phyloP scores from a whole-genome alignment of 2,113 vertebrate genomes.

The Bothrops jararaca region DNA sequence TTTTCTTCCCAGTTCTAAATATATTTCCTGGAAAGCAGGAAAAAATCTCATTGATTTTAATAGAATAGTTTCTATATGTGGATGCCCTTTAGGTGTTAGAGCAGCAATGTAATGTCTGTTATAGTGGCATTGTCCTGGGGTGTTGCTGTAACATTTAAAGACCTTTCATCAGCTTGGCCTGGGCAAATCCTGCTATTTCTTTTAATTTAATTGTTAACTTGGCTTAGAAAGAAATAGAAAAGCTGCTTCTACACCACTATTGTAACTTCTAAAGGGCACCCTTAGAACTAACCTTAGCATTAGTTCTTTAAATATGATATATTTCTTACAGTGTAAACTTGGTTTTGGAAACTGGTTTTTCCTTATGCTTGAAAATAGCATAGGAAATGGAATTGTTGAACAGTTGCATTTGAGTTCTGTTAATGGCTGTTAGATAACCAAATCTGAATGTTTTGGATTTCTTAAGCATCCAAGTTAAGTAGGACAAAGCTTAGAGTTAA shows the following conservation, averaged over 20 bases:
- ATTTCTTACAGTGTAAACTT: neutral
- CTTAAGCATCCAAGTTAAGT: neutral
- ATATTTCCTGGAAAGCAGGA: neutral
- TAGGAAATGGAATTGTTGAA: neutral
- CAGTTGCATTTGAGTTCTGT: neutral
- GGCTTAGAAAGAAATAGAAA: neutral
- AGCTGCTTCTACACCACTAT: neutral
- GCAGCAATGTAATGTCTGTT: neutral
- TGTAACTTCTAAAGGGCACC: neutral
- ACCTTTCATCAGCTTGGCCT: neutral
- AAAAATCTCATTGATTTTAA: neutral
- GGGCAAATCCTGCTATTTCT: neutral
- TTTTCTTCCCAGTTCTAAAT: neutral
- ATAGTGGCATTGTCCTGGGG: neutral
- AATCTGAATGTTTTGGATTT: constrained; percentile 1
- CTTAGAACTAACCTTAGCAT: neutral
- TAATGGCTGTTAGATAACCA: neutral
- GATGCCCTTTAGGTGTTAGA: neutral
- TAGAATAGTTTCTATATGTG: neutral
- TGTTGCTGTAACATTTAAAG: neutral
- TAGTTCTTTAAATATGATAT: neutral
- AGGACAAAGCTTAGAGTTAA: neutral
- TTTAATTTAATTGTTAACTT: neutral
- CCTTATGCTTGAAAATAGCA: neutral
- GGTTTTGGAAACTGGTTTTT: neutral